These are phyloP conservation scores for Excalfactoria chinensis DNA, from an alignment of 2,113 vertebrate species.

Conservation along the genomic window DNA sequence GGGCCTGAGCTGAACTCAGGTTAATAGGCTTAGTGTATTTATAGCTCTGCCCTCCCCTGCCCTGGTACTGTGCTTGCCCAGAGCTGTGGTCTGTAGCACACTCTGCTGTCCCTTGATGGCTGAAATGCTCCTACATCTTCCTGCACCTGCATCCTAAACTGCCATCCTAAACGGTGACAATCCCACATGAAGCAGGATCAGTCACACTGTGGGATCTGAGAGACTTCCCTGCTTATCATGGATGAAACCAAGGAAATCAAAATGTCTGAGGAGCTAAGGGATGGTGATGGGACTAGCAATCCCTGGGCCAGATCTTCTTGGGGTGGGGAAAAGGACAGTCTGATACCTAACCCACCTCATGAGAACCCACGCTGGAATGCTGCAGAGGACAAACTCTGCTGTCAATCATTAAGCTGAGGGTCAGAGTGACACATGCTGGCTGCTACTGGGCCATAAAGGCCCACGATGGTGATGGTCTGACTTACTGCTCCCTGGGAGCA, in stretches of 20 bases:
- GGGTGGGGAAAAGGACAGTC: not conserved
- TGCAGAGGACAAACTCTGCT: not conserved
- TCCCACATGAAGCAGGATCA: not conserved
- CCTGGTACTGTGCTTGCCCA: not conserved
- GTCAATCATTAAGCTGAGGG: not conserved
- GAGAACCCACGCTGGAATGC: not conserved
- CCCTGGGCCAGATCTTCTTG: not conserved
- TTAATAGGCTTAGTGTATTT: not conserved
- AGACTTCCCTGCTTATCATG: not conserved
- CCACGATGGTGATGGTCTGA: not conserved
- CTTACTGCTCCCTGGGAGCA: not conserved
- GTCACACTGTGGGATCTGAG: not conserved
- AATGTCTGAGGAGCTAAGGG: not conserved
- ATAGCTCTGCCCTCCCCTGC: not conserved
- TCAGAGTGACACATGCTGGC: fast-evolving
- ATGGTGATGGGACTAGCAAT: not conserved
- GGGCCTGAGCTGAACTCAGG: not conserved
- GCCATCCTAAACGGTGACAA: not conserved
- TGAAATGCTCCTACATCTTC: not conserved
- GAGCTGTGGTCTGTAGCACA: not conserved
- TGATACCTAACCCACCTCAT: not conserved
- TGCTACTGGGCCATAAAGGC: not conserved
- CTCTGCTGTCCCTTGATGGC: not conserved
- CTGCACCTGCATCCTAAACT: not conserved
- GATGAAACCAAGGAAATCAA: not conserved